phyloP scores from a whole-genome alignment of 2,113 vertebrate species.

The Diphyllodes magnificus region DNA sequence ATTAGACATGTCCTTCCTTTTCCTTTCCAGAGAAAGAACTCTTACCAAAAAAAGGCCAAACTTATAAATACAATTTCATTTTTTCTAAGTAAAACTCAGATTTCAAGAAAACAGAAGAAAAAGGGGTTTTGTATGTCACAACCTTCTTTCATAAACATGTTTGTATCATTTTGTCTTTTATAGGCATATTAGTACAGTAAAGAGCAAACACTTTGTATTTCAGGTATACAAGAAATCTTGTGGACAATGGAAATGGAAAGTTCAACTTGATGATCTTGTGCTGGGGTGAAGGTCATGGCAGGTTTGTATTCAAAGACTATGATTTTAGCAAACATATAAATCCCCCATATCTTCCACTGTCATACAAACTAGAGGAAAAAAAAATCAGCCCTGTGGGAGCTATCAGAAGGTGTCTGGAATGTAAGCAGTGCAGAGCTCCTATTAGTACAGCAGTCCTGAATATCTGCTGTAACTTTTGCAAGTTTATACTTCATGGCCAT shows the following conservation, averaged over 20 bases:
- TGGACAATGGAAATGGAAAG: conserved; percentile 93
- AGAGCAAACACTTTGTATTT: conserved; percentile 22
- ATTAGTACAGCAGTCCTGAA: background rate
- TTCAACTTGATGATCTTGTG: conserved; percentile 98
- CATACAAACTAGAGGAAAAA: background rate
- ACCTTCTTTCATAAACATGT: background rate
- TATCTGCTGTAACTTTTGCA: background rate
- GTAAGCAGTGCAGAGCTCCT: background rate
- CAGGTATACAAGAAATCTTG: conserved; percentile 96
- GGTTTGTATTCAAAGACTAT: conserved; percentile 67
- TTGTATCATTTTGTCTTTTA: background rate
- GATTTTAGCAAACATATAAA: background rate
- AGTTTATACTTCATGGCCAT: background rate
- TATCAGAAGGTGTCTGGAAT: background rate
- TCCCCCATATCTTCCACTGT: background rate
- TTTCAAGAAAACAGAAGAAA: background rate
- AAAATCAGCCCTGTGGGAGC: background rate
- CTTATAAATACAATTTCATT: background rate
- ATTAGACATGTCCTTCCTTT: background rate
- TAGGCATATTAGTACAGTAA: background rate
- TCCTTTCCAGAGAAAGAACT: background rate
- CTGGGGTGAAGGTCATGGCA: conserved; percentile 99
- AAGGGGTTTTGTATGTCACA: background rate
- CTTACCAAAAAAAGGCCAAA: background rate
- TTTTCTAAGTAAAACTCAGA: background rate